Percentiles rank a stretch among this genome's conserved stretches.
phyloP scores from a whole-genome alignment of 2,797 vertebrate genomes.

The Microctenopoma lineatum region DNA sequence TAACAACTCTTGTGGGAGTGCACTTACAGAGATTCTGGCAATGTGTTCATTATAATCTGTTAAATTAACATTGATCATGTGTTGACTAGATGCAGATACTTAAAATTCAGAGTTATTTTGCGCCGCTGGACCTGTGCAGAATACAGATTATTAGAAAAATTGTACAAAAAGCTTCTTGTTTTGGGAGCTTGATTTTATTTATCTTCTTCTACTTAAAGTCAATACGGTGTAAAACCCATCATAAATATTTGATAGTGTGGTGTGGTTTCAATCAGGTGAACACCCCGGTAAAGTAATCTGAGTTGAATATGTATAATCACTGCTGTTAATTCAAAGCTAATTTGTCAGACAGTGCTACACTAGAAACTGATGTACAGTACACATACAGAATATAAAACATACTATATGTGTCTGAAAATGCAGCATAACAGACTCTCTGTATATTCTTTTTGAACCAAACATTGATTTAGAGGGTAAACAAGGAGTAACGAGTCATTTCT shows the following conservation, averaged over 20 bases:
- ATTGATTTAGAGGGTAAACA: constrained; percentile 67
- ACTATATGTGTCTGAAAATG: background rate
- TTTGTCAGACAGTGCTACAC: background rate
- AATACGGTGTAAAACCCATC: constrained; percentile 4
- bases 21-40: constrained; percentile 27
- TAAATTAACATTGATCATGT: constrained; percentile 57
- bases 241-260: background rate
- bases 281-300: background rate
- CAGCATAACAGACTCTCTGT: constrained; percentile 22
- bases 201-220: background rate
- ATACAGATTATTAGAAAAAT: constrained; percentile 22
- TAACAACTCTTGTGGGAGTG: constrained; percentile 30
- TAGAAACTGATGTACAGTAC: background rate
- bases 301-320: background rate
- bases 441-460: constrained; percentile 40
- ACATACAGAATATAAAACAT: background rate
- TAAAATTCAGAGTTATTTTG: constrained; percentile 21
- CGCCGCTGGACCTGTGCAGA: constrained; percentile 12
- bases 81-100: constrained; percentile 5
- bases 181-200: background rate
- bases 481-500: constrained; percentile 55
- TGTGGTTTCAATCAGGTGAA: background rate
- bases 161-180: background rate
- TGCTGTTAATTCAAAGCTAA: background rate
- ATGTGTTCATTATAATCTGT: constrained; percentile 44